A percentile compares a stretch with the other conserved stretches of the same genome.
Conservation (phyloP, 2,113 vertebrate genomes). For the Oplegnathus fasciatus region DNA sequence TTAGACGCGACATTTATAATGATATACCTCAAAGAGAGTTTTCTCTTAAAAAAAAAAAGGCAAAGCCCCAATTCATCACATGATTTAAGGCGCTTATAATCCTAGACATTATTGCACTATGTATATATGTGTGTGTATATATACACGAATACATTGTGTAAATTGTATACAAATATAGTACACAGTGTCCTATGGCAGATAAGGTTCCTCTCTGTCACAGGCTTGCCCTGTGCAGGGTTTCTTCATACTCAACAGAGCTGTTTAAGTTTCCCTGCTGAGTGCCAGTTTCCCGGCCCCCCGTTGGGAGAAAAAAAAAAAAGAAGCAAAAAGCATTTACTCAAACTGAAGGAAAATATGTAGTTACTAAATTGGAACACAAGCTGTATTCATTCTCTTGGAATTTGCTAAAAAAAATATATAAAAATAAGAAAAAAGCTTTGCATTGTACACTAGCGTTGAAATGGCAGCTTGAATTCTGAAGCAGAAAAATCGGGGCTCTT, state of each 20-base stretch:
- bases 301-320: constrained; percentile 13
- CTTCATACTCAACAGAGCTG: constrained; percentile 77
- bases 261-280: constrained; percentile 78
- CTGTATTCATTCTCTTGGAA: constrained; percentile 73
- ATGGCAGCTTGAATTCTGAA: constrained; percentile 66
- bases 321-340: constrained; percentile 68
- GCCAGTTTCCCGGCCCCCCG: constrained; percentile 64
- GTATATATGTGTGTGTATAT: neutral
- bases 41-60: neutral
- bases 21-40: constrained; percentile 60
- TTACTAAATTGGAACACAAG: constrained; percentile 80
- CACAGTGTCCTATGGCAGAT: constrained; percentile 56
- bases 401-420: constrained; percentile 48
- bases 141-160: constrained; percentile 8
- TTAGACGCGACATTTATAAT: constrained; percentile 62
- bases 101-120: neutral
- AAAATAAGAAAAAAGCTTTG: constrained; percentile 66
- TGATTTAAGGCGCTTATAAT: constrained; percentile 9
- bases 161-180: constrained; percentile 42
- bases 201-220: constrained; percentile 59
- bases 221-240: constrained; percentile 65
- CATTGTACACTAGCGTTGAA: constrained; percentile 67
- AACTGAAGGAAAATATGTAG: constrained; percentile 75
- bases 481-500: constrained; percentile 72
- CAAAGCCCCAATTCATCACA: constrained; percentile 8